Conservation (phyloP, 2,888 invertebrate species). For the Endotricha flammealis region DNA sequence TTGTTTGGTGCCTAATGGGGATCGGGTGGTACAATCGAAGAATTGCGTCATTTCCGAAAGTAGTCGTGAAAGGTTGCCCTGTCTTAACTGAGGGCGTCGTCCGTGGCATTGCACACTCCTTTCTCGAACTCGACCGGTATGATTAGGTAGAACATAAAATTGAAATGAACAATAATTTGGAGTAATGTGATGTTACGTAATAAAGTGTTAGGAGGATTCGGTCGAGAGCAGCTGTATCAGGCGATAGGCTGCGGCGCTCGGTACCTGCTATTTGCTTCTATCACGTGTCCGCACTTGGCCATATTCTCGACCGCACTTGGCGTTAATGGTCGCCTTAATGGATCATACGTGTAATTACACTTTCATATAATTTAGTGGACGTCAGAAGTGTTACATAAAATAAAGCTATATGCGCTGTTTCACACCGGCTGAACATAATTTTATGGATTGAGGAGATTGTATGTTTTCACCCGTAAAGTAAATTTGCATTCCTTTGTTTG, state of each 20-base stretch:
- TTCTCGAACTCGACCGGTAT: slow-evolving; percentile 43
- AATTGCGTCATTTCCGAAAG: slow-evolving; percentile 62
- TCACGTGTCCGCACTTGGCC: slow-evolving; percentile 2
- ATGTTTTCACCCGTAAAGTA: slow-evolving; percentile 2
- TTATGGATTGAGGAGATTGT: slow-evolving; percentile 23
- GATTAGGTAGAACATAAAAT: slow-evolving; percentile 47
- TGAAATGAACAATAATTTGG: slow-evolving; percentile 45
- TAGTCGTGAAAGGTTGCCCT: slow-evolving; percentile 66
- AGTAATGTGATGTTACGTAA: slow-evolving; percentile 38
- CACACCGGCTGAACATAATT: slow-evolving; percentile 24
- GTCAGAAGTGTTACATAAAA: slow-evolving; percentile 32
- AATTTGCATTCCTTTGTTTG: slow-evolving; percentile 2
- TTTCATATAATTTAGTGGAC: slow-evolving; percentile 48
- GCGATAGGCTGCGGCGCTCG: not conserved
- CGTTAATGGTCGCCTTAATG: slow-evolving; percentile 50
- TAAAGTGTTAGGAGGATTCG: slow-evolving; percentile 21
- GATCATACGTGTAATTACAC: slow-evolving; percentile 53
- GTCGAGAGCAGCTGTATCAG: not conserved
- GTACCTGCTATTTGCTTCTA: slow-evolving; percentile 4
- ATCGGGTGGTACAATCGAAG: slow-evolving; percentile 30
- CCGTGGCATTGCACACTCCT: slow-evolving; percentile 39
- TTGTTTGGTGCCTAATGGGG: slow-evolving; percentile 45
- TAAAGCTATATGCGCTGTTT: slow-evolving; percentile 33
- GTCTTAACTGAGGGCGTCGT: slow-evolving; percentile 38
- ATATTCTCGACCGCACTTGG: slow-evolving; percentile 29